Evolutionary conservation across 1,140 invertebrate species (phyloP), one percentile per base, ranked within the genome.

Genomic region (Pachypeltis micranthus): DNA sequence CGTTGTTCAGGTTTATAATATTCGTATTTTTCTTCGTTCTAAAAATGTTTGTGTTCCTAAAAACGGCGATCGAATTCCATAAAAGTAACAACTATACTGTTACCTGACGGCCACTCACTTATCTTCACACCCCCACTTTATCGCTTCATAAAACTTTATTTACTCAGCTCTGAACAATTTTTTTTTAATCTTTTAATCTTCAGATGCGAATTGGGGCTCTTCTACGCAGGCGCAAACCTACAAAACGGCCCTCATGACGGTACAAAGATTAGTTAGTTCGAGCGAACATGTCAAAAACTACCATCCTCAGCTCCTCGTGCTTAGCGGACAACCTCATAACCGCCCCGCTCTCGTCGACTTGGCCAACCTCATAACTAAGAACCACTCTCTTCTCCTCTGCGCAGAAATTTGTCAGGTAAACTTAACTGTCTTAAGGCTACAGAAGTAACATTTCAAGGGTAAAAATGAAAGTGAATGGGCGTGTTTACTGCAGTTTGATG

Each of bases 271-370:
- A 63, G 85, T 88, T 19, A 83, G 85, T 21, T 88, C 90, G 1
- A 85, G 87, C 31, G 93, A 97, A 69, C 95, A 98, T 72, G 93
- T 98, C 1, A 98, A 98, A 77, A 97, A 96, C 75, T 98, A 95
- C 74, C 85, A 88, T 74, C 96, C 95, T 0, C 87, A 90, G 70
- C 83, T 96, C 65, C 74, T 98, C 65, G 88, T 94, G 14, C 78
- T 98, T 24, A 83, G 85, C 4, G 96, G 95, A 1, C 73, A 83
- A 26, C 91, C 93, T 0, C 84, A 85, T 61, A 77, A 82, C 0
- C 78, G 95, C 31, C 91, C 93, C 1, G 85, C 90, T 1, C 78
- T 98, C 0, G 78, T 98, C 0, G 93, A 97, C 75, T 85, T 98
- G 69, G 93, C 88, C 0, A 85, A 90, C 71, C 80, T 90, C 59